phyloP scores from a whole-genome alignment of 2,888 invertebrate species.

The Tenthredo mesomela region DNA sequence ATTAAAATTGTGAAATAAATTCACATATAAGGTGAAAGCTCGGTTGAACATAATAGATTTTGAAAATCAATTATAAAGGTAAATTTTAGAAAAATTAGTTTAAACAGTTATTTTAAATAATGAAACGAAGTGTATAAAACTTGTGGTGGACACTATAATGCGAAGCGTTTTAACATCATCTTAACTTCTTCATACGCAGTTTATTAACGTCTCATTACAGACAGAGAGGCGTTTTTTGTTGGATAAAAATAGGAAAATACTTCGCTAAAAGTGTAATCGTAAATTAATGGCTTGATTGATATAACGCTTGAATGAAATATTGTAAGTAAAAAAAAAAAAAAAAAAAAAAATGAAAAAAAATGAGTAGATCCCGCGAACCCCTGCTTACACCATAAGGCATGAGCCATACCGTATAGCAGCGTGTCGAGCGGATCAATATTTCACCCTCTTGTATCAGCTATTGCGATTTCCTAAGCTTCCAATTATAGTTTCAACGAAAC shows the following conservation, averaged over 20 bases:
- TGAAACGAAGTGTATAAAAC: slow-evolving; percentile 4
- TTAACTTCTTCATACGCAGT: slow-evolving; percentile 40
- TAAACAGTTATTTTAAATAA: background rate
- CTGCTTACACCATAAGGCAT: slow-evolving; percentile 39
- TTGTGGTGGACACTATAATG: background rate
- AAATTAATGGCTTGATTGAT: slow-evolving; percentile 15
- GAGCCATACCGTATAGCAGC: slow-evolving; percentile 45
- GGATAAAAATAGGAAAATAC: slow-evolving; percentile 45
- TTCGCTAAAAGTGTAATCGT: slow-evolving; percentile 4
- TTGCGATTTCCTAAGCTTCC: slow-evolving; percentile 38
- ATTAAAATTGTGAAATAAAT: slow-evolving; percentile 22
- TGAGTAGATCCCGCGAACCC: background rate
- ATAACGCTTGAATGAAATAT: slow-evolving; percentile 38
- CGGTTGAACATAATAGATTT: background rate
- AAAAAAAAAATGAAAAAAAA: background rate
- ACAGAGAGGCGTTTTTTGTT: background rate
- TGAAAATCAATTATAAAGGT: slow-evolving; percentile 32
- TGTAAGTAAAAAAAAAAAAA: slow-evolving; percentile 6
- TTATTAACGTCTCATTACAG: slow-evolving; percentile 37
- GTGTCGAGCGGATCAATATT: slow-evolving; percentile 66
- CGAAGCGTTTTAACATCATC: background rate
- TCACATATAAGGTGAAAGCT: background rate
- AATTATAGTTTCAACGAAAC: slow-evolving; percentile 24
- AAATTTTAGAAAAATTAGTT: background rate
- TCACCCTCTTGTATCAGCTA: slow-evolving; percentile 60